Evolutionary conservation across 2,113 vertebrate species (phyloP), one percentile per base, ranked within the genome.

Genomic region (Zosterops japonicus): DNA sequence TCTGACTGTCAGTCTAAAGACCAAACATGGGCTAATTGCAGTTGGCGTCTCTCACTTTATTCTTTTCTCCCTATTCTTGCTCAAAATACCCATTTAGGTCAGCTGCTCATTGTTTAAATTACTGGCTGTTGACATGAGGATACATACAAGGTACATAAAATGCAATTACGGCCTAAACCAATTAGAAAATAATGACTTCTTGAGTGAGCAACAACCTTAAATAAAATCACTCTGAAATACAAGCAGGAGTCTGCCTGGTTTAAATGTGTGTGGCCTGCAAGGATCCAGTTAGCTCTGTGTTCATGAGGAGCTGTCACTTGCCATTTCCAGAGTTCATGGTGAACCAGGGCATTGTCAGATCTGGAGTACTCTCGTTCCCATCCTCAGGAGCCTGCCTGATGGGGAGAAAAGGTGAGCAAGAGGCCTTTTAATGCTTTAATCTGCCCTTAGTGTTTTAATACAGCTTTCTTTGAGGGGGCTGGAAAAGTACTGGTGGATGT

Each of bases 401-500:
- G 31, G 42, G 39, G 33, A 89, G 82, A 59, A 80, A 67, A 87
- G 31, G 21, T 8, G 11, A 88, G 46, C 28, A 76, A 57, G n/a
- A 70, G 44, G 14, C 52, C 33, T 87, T 89, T 79, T 69, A 49
- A 33, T 71, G 53, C 25, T 71, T 71, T 87, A 23, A 29, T 85
- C 50, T 95, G 46, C n/a, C n/a, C 21, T 76, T 61, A 33, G 22
- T 79, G 47, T 81, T 61, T 57, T 87, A 60, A 68, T 87, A 57
- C 53, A 71, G 50, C 35, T 25, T 93, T 83, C 39, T 89, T 59
- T 42, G 68, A 89, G 75, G 53, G 50, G 50, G 28, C 50, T 70
- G 70, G 87, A 87, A 89, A 82, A 89, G 31, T 82, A 63, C 87
- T 94, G 87, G 53, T 96, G 77, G 72, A 63, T 74, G 36, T 82